Percentiles rank a stretch among this genome's conserved stretches.
phyloP scores from a whole-genome alignment of 2,113 vertebrate species.

The Callipepla squamata region DNA sequence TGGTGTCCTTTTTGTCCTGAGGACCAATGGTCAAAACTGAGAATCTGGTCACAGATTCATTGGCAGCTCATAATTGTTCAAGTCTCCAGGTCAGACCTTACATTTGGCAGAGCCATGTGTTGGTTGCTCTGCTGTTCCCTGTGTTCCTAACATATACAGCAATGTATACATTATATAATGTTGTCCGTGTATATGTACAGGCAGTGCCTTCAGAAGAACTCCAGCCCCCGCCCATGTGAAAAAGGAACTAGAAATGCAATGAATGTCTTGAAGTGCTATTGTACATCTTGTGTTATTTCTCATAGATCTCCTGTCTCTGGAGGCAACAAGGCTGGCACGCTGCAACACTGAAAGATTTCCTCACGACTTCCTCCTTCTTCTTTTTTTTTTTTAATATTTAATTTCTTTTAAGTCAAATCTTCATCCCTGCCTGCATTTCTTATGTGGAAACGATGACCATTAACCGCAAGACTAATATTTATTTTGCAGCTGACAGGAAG shows the following conservation, averaged over 20 bases:
- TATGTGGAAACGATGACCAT: background rate
- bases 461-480: background rate
- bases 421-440: background rate
- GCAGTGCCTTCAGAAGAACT: background rate
- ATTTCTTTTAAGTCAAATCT: background rate
- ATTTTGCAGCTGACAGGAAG: conserved; percentile 39
- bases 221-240: background rate
- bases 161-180: too few species aligned
- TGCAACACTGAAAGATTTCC: background rate
- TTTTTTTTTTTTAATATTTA: background rate
- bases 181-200: background rate
- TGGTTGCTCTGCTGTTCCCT: background rate
- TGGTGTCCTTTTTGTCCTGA: background rate
- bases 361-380: background rate
- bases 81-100: background rate
- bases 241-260: background rate
- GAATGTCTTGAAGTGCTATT: background rate
- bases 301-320: background rate
- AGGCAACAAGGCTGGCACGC: background rate
- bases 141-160: background rate
- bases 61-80: background rate
- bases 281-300: background rate
- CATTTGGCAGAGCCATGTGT: background rate
- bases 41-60: background rate
- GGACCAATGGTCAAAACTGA: background rate